Base-by-base conservation (phyloP, 2,888 invertebrate species). In the Ophion obscuratus region DNA sequence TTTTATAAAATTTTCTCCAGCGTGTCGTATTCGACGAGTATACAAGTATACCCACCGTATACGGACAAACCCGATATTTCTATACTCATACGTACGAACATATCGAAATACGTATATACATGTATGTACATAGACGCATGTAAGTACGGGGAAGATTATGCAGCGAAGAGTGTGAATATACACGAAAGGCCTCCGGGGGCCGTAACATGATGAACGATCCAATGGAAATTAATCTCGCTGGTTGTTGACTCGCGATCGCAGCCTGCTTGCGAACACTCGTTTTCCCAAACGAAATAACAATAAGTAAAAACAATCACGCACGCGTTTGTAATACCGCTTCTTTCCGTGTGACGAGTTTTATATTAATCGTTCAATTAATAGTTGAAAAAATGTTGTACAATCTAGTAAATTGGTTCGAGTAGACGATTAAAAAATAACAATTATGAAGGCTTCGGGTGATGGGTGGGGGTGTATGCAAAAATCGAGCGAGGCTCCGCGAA, bases 131-230 rank as follows among this genome's bases (percentile, higher is more conserved):
- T 62, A 70, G 24, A 57, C 76, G 59, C 24, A 59, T 61, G 40
- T 9, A n/a, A 78, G 57, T 57, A 64, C 70, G 62, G 66, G 84
- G 66, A 77, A 81, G 77, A 85, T 85, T 78, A 78, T 78, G 81
- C 78, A 64, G 81, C 81, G 77, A 78, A 74, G 73, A 81, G 84
- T 84, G 84, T 64, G 81, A 85, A 81, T 81, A 81, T 85, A 81
- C 84, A 74, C 68, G 81, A 85, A 77, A 71, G 77, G 67, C 68
- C 84, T 74, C 74, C 81, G 74, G 84, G 70, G 84, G 84, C 74
- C 81, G 84, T 59, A 74, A 81, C 68, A 70, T 78, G 78, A 85
- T 77, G 84, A 73, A 84, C 84, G 84, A 84, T 81, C 84, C 66
- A 66, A 77, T 77, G 76, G 71, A 84, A 84, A 84, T 81, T 84